A percentile compares a stretch with the other conserved stretches of the same genome.
Conservation (phyloP, 1,140 invertebrate species). For the Tetramorium simillimum region DNA sequence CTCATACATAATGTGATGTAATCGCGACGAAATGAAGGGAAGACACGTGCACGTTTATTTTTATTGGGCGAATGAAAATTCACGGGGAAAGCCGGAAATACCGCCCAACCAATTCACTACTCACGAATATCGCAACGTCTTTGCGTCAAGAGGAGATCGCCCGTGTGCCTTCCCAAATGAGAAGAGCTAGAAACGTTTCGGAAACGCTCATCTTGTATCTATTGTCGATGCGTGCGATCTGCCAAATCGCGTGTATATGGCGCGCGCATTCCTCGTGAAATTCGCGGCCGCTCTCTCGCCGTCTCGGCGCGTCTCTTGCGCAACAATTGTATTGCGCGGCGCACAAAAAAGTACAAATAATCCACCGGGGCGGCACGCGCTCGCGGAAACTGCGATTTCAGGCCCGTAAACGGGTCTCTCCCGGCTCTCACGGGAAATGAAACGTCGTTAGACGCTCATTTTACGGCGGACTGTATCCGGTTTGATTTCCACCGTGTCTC, state of each 20-base stretch:
- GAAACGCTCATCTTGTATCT: conserved; percentile 7
- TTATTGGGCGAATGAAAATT: background rate
- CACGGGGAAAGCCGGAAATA: background rate
- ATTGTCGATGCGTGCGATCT: conserved; percentile 56
- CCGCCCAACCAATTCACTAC: background rate
- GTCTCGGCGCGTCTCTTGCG: conserved; percentile 51
- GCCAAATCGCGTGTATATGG: conserved; percentile 51
- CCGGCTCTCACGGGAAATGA: background rate
- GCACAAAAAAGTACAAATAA: conserved; percentile 41
- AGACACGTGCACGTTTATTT: background rate
- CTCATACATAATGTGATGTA: background rate
- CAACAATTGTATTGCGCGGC: conserved; percentile 46
- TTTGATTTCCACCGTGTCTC: background rate
- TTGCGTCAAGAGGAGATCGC: background rate
- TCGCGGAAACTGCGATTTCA: background rate
- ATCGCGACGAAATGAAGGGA: background rate
- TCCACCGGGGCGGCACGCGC: background rate
- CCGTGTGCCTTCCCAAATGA: conserved; percentile 3
- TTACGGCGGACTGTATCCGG: background rate
- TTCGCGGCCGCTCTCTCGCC: conserved; percentile 22
- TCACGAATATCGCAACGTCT: background rate
- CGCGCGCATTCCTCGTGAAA: conserved; percentile 37
- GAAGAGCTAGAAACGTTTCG: conserved; percentile 18
- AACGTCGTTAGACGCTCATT: background rate
- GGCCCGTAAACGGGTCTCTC: background rate